Conservation (phyloP, 2,797 vertebrate species). For the Trachops cirrhosus region DNA sequence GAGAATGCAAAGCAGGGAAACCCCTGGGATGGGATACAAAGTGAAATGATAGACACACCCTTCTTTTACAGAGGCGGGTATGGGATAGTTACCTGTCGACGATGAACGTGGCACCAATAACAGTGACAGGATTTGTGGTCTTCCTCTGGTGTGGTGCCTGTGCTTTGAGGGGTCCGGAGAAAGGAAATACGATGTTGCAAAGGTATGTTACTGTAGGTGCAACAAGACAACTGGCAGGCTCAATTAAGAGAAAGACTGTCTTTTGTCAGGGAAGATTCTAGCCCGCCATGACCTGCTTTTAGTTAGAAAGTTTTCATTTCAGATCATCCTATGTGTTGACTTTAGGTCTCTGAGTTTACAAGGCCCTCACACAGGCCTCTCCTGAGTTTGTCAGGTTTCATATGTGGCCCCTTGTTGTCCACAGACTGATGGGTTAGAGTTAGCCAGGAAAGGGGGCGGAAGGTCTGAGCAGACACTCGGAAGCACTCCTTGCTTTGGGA, state of each 20-base stretch:
- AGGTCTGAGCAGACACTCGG: not conserved
- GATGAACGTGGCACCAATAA: not conserved
- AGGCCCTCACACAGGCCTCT: not conserved
- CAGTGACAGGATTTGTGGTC: too few relatives aligned
- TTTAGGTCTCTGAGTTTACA: not conserved
- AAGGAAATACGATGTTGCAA: not conserved
- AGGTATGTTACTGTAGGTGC: not conserved
- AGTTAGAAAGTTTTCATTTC: not conserved
- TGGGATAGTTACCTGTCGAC: not conserved
- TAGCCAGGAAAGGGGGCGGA: not conserved
- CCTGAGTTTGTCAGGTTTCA: too few relatives aligned
- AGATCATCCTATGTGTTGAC: not conserved
- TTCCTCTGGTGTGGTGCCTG: too few relatives aligned
- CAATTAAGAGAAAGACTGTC: not conserved
- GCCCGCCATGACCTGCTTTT: not conserved
- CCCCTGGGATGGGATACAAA: not conserved
- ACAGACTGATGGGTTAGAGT: not conserved
- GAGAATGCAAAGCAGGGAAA: not conserved
- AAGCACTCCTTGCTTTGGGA: accelerated
- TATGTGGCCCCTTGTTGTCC: too few relatives aligned
- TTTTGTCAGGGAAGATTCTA: not conserved
- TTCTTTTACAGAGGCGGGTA: not conserved
- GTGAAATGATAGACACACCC: not conserved
- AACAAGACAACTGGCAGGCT: not conserved
- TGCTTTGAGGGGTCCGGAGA: not conserved